Evolutionary conservation across 2,113 vertebrate genomes (phyloP).

Genomic region (Lethenteron reissneri): DNA sequence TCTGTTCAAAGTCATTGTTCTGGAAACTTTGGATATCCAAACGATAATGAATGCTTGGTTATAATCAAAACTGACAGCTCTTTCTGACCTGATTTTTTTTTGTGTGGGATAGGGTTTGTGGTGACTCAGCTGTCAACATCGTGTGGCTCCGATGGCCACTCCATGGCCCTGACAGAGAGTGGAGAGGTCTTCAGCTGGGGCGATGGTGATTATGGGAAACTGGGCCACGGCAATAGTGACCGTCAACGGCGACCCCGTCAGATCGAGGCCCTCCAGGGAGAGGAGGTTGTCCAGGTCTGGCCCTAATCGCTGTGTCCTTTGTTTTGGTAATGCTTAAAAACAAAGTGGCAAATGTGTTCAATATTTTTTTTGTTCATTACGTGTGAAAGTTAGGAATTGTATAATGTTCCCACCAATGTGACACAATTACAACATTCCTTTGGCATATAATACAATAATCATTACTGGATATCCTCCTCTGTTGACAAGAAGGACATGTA

Average conservation of each 20-base stretch:
- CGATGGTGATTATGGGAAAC: constrained; percentile 46
- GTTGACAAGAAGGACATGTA: too few relatives aligned
- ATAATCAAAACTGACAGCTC: too few relatives aligned
- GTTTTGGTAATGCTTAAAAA: not conserved
- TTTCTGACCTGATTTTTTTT: too few relatives aligned
- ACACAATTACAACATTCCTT: too few relatives aligned
- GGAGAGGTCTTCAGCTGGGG: constrained; percentile 54
- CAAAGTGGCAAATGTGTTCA: not conserved
- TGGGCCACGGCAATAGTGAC: constrained; percentile 44
- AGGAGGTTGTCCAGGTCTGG: constrained; percentile 43
- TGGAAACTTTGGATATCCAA: too few relatives aligned
- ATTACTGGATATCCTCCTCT: too few relatives aligned
- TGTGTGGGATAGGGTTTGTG: constrained; percentile 30
- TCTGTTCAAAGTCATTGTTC: too few relatives aligned
- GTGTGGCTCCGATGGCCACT: constrained; percentile 46
- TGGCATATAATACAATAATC: too few relatives aligned
- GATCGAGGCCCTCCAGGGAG: constrained; percentile 44
- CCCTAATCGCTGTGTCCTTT: not conserved
- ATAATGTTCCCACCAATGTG: too few relatives aligned
- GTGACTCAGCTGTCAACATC: constrained; percentile 48
- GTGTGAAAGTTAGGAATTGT: too few relatives aligned
- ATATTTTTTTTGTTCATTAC: not conserved
- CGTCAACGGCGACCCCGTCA: constrained; percentile 37
- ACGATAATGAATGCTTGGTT: too few relatives aligned
- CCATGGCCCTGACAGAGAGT: constrained; percentile 46